Percentiles rank a stretch among this genome's conserved stretches.
These are phyloP conservation scores for Trialeurodes vaporariorum DNA, from an alignment of 1,140 invertebrate species.

Conservation along the genomic window DNA sequence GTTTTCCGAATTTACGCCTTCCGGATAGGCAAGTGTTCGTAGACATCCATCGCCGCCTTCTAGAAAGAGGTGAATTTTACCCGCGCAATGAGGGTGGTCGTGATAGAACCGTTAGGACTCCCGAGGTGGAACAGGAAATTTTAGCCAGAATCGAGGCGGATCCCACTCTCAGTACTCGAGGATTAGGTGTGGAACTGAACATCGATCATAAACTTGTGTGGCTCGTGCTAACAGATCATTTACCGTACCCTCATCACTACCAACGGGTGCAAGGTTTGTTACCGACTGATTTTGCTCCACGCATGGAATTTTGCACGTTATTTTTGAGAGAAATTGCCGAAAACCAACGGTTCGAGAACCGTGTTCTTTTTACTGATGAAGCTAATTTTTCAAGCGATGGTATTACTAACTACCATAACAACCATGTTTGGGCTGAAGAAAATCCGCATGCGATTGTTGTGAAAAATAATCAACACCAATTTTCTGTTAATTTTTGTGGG, in stretches of 20 bases:
- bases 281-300: conserved; percentile 26
- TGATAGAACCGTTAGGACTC: neutral
- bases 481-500: too few relatives aligned
- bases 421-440: too few relatives aligned
- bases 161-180: conserved; percentile 4
- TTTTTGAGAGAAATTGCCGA: too few relatives aligned
- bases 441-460: too few relatives aligned
- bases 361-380: too few relatives aligned
- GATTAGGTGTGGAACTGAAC: neutral
- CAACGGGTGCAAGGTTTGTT: conserved; percentile 7
- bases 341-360: too few relatives aligned
- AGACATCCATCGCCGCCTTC: neutral
- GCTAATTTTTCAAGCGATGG: too few relatives aligned
- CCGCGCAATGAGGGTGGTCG: neutral
- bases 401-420: too few relatives aligned
- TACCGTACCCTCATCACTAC: conserved; percentile 1
- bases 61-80: neutral
- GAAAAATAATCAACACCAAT: too few relatives aligned
- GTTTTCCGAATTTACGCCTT: too few relatives aligned
- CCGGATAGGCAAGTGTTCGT: too few relatives aligned
- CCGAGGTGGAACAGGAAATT: conserved; percentile 5
- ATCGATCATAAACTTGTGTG: neutral
- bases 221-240: conserved; percentile 1
- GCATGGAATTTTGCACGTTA: too few relatives aligned
- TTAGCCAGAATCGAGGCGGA: neutral